These are phyloP conservation scores for Cantharis rufa DNA, from an alignment of 2,888 invertebrate genomes.

Conservation along the genomic window DNA sequence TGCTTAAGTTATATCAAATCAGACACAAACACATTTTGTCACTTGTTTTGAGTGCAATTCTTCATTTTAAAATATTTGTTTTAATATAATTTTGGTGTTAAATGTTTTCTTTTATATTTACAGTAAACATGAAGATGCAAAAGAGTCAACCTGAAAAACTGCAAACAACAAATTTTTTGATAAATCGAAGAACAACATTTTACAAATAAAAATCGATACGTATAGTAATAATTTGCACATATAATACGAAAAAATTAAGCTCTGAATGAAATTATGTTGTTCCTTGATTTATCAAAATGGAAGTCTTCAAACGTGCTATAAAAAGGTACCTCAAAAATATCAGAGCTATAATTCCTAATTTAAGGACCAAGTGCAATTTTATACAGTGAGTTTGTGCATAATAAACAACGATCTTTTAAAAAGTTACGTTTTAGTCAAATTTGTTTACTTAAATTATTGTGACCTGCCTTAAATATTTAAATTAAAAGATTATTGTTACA, in stretches of 20 bases:
- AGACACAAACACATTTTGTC: neutral
- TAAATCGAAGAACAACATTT: neutral
- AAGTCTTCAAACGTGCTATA: conserved; percentile 51
- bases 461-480: neutral
- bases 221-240: neutral
- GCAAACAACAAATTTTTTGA: neutral
- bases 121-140: neutral
- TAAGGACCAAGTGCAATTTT: conserved; percentile 54
- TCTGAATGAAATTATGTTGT: neutral
- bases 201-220: neutral
- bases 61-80: neutral
- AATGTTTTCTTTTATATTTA: neutral
- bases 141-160: neutral
- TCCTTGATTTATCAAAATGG: conserved; percentile 12
- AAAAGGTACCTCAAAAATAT: conserved; percentile 54
- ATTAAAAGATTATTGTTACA: neutral
- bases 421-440: conserved; percentile 8
- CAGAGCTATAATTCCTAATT: conserved; percentile 43
- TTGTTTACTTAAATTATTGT: neutral
- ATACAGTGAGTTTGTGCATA: conserved; percentile 47
- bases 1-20: neutral
- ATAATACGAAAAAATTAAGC: neutral
- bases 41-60: neutral
- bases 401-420: conserved; percentile 38
- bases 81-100: neutral